A percentile compares a stretch with the other conserved stretches of the same genome.
Conservation (phyloP, 2,797 vertebrate species). For the Tenualosa thibaudeaui region DNA sequence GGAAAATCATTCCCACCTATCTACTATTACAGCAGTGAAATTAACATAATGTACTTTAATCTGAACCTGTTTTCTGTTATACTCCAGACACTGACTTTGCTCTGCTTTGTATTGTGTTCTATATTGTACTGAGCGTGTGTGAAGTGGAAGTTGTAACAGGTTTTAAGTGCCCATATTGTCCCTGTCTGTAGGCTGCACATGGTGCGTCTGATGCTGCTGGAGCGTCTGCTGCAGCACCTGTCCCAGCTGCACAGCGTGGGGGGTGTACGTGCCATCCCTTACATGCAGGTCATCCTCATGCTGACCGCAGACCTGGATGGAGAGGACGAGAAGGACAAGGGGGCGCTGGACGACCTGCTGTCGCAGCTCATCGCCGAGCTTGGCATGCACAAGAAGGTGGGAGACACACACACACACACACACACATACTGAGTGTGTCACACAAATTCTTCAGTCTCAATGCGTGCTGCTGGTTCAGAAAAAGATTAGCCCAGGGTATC, state of each 20-base stretch:
- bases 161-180: not conserved
- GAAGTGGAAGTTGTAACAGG: not conserved
- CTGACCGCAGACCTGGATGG: slow-evolving; percentile 96
- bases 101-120: too few relatives aligned
- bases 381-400: slow-evolving; percentile 94
- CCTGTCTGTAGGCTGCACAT: slow-evolving; percentile 85
- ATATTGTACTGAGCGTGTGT: not conserved
- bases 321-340: slow-evolving; percentile 98
- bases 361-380: slow-evolving; percentile 93
- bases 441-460: too few relatives aligned
- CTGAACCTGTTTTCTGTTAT: too few relatives aligned
- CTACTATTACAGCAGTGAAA: too few relatives aligned
- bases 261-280: slow-evolving; percentile 95
- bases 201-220: slow-evolving; percentile 95
- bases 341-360: slow-evolving; percentile 92
- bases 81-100: too few relatives aligned
- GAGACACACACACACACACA: not conserved
- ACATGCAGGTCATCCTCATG: slow-evolving; percentile 99
- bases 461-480: too few relatives aligned
- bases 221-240: slow-evolving; percentile 91
- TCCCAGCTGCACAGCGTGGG: slow-evolving; percentile 91
- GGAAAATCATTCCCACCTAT: too few relatives aligned
- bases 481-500: too few relatives aligned
- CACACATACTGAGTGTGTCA: not conserved
- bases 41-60: too few relatives aligned